Percentiles rank a stretch among this genome's conserved stretches.
These are phyloP conservation scores for Bibio marci DNA, from an alignment of 2,888 invertebrate species.

Conservation along the genomic window DNA sequence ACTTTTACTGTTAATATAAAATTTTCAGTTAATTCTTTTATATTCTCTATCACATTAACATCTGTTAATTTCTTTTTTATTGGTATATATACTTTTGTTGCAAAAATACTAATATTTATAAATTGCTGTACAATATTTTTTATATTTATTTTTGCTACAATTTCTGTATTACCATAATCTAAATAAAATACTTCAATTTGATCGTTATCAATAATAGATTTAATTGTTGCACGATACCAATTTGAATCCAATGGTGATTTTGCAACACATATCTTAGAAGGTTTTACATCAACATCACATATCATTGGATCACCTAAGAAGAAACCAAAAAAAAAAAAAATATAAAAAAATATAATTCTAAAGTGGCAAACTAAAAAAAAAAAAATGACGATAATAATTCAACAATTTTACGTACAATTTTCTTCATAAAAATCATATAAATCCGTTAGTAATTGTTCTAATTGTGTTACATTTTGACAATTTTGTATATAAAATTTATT, in stretches of 20 bases:
- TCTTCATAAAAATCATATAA: slow-evolving; percentile 38
- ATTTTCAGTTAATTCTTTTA: slow-evolving; percentile 15
- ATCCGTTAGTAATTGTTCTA: slow-evolving; percentile 37
- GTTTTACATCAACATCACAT: background rate
- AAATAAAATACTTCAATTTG: slow-evolving; percentile 36
- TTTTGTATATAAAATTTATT: slow-evolving; percentile 49
- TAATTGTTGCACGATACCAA: slow-evolving; percentile 51
- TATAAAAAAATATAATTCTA: no score
- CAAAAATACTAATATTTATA: slow-evolving; percentile 21
- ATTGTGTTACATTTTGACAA: slow-evolving; percentile 27
- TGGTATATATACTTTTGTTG: slow-evolving; percentile 24
- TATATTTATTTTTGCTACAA: slow-evolving; percentile 29
- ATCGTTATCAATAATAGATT: slow-evolving; percentile 18
- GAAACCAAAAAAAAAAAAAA: no score
- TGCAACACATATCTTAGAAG: slow-evolving; percentile 17
- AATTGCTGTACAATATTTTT: slow-evolving; percentile 34
- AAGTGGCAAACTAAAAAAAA: no score
- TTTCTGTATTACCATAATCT: slow-evolving; percentile 56
- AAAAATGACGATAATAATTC: no score
- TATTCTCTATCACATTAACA: slow-evolving; percentile 12
- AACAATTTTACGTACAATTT: no score
- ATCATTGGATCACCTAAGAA: no score
- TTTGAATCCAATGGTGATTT: slow-evolving; percentile 39
- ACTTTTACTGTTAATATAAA: slow-evolving; percentile 19
- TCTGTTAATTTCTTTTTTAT: slow-evolving; percentile 11